Evolutionary conservation across 2,113 vertebrate genomes (phyloP), one percentile per base, ranked within the genome.

Genomic region (Clarias magur): DNA sequence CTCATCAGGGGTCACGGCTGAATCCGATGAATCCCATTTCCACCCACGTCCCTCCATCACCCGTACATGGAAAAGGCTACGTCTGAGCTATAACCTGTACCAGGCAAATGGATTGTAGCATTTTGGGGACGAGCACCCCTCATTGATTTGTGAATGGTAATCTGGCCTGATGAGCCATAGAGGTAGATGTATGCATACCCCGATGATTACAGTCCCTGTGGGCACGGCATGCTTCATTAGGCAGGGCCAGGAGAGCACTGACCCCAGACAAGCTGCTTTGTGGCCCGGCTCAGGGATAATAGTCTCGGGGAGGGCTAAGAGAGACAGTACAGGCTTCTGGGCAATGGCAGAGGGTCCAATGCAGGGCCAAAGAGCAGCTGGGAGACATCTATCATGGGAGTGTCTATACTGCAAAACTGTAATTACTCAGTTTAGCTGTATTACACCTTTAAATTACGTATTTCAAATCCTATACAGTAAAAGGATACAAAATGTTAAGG

Each of bases 121-220:
- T 92, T 92, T 92, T 93, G 92, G 93, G 92, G 92, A 93, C 8
- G 92, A 89, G 91, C 90, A 90, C 89, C 91, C 92, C 90, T 93
- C 93, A 94, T 94, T 94, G 93, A 95, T 94, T 94, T 93, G 93
- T 91, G 92, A 93, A 93, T 93, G 88, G 92, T 94, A 92, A 94
- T 94, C 92, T 90, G 38, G 88, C 89, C 93, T 92, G 93, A 95
- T 94, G 92, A 94, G 94, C 92, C 93, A 91, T 93, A 93, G 93
- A 92, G 94, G 93, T 93, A 92, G 91, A 92, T 92, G 93, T 94
- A 93, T 93, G 91, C 93, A 93, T 88, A 90, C 90, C 89, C 88
- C 90, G 88, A 91, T 94, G 93, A 94, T 93, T 94, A 92, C 72
- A 34, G 88, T 84, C 90, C 92, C 92, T 93, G 93, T 91, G 91